Conservation (phyloP, 23 tunicate species). For the Halocynthia roretzi region DNA sequence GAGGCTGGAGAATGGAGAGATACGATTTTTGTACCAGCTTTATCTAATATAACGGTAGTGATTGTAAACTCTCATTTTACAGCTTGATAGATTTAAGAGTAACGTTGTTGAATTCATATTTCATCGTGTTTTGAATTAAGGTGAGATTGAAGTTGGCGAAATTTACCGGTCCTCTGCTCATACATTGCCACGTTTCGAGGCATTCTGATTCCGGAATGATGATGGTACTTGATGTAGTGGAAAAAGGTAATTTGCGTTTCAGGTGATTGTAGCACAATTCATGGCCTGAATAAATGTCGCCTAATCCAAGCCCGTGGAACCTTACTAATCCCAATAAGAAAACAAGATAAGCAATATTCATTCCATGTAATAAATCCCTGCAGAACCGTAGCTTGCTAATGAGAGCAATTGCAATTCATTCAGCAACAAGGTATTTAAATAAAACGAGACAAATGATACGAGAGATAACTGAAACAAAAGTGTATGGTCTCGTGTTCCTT, state of each 20-base stretch:
- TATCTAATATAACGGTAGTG: conserved; percentile 30
- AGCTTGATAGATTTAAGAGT: neutral
- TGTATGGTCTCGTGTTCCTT: too few relatives aligned
- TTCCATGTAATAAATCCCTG: too few relatives aligned
- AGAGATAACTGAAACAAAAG: too few relatives aligned
- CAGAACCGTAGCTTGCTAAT: too few relatives aligned
- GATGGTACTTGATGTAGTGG: conserved; percentile 36
- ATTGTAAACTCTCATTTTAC: neutral
- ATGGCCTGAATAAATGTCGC: neutral
- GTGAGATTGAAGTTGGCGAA: conserved; percentile 29
- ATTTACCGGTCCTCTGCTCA: conserved; percentile 35
- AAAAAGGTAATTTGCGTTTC: neutral
- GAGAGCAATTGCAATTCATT: too few relatives aligned
- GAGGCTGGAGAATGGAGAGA: conserved; percentile 21
- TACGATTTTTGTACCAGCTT: conserved; percentile 15
- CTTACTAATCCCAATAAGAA: neutral
- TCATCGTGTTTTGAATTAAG: conserved; percentile 10
- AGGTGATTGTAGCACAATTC: neutral
- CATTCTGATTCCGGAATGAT: conserved; percentile 63
- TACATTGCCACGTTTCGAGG: conserved; percentile 51
- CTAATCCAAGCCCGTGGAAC: neutral
- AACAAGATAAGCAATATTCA: too few relatives aligned
- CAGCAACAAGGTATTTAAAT: too few relatives aligned
- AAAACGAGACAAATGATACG: too few relatives aligned
- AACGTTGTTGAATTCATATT: neutral